A percentile compares a stretch with the other conserved stretches of the same genome.
phyloP scores from a whole-genome alignment of 2,888 invertebrate species.

The Stegophylla sp. region DNA sequence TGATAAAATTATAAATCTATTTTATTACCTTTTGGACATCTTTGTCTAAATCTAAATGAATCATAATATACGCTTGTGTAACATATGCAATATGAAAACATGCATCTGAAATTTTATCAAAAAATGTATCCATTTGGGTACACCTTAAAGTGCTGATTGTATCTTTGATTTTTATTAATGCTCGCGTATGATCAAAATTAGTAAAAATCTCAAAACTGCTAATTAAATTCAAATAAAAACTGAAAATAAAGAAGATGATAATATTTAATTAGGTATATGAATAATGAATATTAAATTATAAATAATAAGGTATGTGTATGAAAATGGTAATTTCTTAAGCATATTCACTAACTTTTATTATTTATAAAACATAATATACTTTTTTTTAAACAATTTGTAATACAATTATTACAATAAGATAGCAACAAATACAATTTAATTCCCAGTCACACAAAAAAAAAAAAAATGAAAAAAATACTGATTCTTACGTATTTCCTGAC shows the following conservation, averaged over 20 bases:
- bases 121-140: conserved; percentile 27
- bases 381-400: no score
- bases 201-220: conserved; percentile 26
- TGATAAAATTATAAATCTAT: not conserved
- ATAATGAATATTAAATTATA: no score
- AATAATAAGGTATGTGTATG: no score
- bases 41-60: not conserved
- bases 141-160: not conserved
- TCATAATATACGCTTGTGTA: conserved; percentile 1
- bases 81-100: conserved; percentile 19
- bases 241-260: conserved; percentile 2
- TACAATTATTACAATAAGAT: no score
- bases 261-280: not conserved
- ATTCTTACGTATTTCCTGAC: no score
- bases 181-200: not conserved
- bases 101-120: not conserved
- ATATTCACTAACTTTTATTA: not conserved
- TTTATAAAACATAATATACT: not conserved
- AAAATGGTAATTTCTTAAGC: not conserved
- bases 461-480: no score
- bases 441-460: no score
- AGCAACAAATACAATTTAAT: no score
- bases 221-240: not conserved
- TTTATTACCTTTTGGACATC: conserved; percentile 24
- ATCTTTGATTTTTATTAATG: not conserved